Evolutionary conservation across 1,140 invertebrate species (phyloP), one percentile per base, ranked within the genome.

Genomic region (Hormaphis cornu): DNA sequence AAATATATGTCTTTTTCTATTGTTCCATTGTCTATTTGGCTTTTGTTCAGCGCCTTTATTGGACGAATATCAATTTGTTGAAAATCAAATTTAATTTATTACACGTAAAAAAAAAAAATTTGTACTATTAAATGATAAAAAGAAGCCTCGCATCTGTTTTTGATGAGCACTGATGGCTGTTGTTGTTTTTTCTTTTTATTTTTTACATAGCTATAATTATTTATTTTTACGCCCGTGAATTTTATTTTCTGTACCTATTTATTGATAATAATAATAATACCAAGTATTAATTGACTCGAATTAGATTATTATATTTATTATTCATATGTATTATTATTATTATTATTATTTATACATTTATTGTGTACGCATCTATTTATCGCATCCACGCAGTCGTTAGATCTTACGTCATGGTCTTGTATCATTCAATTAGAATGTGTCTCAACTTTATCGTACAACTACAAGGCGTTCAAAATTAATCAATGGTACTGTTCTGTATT

Each of bases 241-340:
- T 66, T 66, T 66, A 66, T 66, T 66, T 66, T 66, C 61, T 66
- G 61, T 66, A 66, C 44, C 42, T 50, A 66, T 66, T 66, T 66
- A 48, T 48, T 66, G 44, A 63, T 63, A 33, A 48, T 63, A 46
- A 63, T 63, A 58, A 58, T 42, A 48, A 66, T 66, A 66, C 48
- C 50, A 66, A 66, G 61, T 66, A 66, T 66, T 66, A 66, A 66
- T 66, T 66, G 61, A 66, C 61, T 66, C 42, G 42, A 66, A 66
- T 66, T 66, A 66, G 61, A 66, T 50, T 66, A 50, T 66, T 50
- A 50, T 35, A 50, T 66, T 61, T 61, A 63, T 63, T 46, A 66
- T 50, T 66, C 28, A 46, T 63, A 46, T 12, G 30, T 46, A 44
- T 44, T 61, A 54, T 54, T 54, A 54, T 33, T 33, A 54, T 35